A percentile compares a stretch with the other conserved stretches of the same genome.
These are phyloP conservation scores for Pterocles burchelli DNA, from an alignment of 2,113 vertebrate species.

Conservation along the genomic window DNA sequence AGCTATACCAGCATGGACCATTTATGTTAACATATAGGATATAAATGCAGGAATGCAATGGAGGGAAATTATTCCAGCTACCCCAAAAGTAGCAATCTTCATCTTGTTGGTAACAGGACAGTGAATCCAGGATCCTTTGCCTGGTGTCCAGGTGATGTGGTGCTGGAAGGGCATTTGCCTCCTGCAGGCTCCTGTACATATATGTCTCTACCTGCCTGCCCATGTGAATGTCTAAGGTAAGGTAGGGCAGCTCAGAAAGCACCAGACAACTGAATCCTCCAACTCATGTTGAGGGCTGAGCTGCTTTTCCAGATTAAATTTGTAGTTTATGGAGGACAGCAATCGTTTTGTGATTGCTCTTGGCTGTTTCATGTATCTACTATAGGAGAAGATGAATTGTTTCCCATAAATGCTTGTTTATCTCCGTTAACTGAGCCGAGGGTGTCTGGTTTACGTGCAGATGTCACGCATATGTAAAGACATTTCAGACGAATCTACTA, in stretches of 20 bases:
- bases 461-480: constrained; percentile 44
- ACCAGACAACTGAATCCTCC: not conserved
- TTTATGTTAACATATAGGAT: not conserved
- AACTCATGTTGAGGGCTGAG: not conserved
- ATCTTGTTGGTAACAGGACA: not conserved
- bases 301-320: constrained; percentile 17
- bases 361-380: constrained; percentile 37
- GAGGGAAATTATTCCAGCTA: not conserved
- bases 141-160: not conserved
- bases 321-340: constrained; percentile 23
- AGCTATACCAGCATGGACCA: not conserved
- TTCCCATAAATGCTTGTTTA: constrained; percentile 55
- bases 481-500: not conserved
- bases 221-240: not conserved
- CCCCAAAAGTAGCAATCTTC: not conserved
- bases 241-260: not conserved
- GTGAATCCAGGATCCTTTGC: not conserved
- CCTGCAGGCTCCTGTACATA: not conserved
- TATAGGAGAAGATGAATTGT: constrained; percentile 46
- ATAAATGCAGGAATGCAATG: not conserved
- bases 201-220: not conserved
- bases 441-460: constrained; percentile 39
- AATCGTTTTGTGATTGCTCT: constrained; percentile 7
- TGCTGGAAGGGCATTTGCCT: not conserved
- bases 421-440: constrained; percentile 32